These are phyloP conservation scores for Amphiura filiformis DNA, from an alignment of 35 echinoderm and acorn worm species.

Conservation along the genomic window DNA sequence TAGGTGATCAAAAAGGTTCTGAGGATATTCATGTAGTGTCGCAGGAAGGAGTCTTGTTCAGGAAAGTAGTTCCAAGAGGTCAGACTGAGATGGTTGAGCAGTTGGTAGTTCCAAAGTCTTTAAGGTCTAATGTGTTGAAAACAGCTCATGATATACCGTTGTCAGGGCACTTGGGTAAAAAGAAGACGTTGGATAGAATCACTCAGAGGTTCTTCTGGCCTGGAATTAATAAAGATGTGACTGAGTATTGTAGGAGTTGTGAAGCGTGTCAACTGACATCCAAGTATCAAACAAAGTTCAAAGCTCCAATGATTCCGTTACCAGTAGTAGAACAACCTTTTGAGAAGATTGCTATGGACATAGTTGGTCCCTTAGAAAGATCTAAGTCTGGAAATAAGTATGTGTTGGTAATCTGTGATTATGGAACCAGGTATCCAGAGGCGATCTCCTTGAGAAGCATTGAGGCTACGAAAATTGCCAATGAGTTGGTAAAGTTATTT, in stretches of 20 bases:
- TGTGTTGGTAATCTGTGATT: conserved; percentile 64
- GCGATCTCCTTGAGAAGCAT: conserved; percentile 45
- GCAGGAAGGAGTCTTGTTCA: not conserved
- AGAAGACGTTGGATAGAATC: conserved; percentile 46
- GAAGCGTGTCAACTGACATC: conserved; percentile 22
- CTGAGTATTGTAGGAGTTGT: conserved; percentile 36
- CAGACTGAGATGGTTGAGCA: not conserved
- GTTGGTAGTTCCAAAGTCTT: not conserved
- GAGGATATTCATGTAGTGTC: not conserved
- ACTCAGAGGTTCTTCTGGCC: conserved; percentile 34
- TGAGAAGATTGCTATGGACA: conserved; percentile 49
- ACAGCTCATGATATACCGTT: conserved; percentile 34
- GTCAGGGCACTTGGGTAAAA: conserved; percentile 41
- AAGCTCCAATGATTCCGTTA: conserved; percentile 52
- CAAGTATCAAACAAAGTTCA: conserved; percentile 4
- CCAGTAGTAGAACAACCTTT: conserved; percentile 58
- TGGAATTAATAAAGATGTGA: not conserved
- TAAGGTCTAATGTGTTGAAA: not conserved
- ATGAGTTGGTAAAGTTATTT: conserved; percentile 58
- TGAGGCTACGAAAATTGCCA: conserved; percentile 49
- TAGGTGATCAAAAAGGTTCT: not conserved
- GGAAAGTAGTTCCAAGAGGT: not conserved
- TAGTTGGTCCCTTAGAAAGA: conserved; percentile 54
- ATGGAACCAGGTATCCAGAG: conserved; percentile 74
- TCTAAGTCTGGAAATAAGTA: conserved; percentile 32